phyloP scores from a whole-genome alignment of 2,797 vertebrate genomes.

The Anas capensis region DNA sequence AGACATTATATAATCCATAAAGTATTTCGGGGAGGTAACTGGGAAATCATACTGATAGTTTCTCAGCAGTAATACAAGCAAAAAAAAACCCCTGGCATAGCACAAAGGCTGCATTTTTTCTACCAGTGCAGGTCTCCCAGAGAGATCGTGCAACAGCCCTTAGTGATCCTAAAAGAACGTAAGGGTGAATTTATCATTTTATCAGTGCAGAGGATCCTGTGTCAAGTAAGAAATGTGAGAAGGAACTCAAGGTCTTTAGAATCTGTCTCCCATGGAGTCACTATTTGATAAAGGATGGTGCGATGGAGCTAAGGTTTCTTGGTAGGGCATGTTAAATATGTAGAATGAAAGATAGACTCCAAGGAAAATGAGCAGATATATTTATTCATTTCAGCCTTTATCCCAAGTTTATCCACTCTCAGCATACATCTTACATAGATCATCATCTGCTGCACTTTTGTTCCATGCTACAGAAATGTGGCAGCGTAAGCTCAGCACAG shows the following conservation, averaged over 20 bases:
- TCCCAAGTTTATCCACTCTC: background rate
- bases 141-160: background rate
- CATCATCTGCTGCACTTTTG: background rate
- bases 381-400: background rate
- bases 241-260: background rate
- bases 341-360: background rate
- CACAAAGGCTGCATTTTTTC: background rate
- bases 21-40: slow-evolving; percentile 19
- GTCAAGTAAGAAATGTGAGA: background rate
- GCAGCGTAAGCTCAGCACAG: background rate
- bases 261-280: background rate
- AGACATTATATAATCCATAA: background rate
- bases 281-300: background rate
- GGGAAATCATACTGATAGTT: slow-evolving; percentile 36
- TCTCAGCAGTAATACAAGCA: slow-evolving; percentile 38
- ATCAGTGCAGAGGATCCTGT: background rate
- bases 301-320: background rate
- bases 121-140: background rate
- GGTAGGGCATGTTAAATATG: background rate
- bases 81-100: background rate
- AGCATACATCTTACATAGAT: background rate
- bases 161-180: background rate
- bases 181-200: background rate
- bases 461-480: background rate
- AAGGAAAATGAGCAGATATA: background rate